Evolutionary conservation across 2,797 vertebrate genomes (phyloP).

Genomic region (Orestias chungarensis): DNA sequence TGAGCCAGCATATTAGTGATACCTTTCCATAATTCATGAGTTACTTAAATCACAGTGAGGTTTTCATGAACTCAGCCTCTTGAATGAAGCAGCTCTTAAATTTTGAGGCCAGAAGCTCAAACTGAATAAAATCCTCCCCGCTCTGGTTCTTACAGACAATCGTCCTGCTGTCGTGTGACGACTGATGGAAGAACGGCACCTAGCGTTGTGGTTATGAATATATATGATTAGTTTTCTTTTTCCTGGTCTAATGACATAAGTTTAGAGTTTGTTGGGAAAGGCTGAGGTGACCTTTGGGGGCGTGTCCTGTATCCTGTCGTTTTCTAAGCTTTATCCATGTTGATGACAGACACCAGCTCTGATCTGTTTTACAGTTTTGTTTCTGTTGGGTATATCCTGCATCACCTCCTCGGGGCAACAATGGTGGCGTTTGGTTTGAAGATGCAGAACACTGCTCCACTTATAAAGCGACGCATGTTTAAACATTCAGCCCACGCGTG

Average conservation of each 20-base stretch:
- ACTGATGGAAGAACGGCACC: no score
- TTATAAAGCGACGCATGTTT: slow-evolving; percentile 18
- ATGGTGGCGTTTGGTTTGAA: background rate
- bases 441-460: slow-evolving; percentile 47
- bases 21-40: slow-evolving; percentile 44
- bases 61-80: slow-evolving; percentile 29
- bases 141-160: background rate
- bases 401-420: slow-evolving; percentile 15
- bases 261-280: no score
- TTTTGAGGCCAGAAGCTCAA: slow-evolving; percentile 24
- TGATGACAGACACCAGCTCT: no score
- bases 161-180: no score
- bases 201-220: no score
- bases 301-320: no score
- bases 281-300: no score
- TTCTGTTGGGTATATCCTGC: background rate
- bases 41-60: slow-evolving; percentile 12
- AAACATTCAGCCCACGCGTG: slow-evolving; percentile 39
- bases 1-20: background rate
- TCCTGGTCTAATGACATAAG: no score
- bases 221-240: no score
- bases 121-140: slow-evolving; percentile 24
- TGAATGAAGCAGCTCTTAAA: slow-evolving; percentile 40
- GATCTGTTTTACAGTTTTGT: background rate
- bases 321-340: no score